Evolutionary conservation across 2,888 invertebrate species (phyloP), one percentile per base, ranked within the genome.

Genomic region (Gymnosoma rotundatum): DNA sequence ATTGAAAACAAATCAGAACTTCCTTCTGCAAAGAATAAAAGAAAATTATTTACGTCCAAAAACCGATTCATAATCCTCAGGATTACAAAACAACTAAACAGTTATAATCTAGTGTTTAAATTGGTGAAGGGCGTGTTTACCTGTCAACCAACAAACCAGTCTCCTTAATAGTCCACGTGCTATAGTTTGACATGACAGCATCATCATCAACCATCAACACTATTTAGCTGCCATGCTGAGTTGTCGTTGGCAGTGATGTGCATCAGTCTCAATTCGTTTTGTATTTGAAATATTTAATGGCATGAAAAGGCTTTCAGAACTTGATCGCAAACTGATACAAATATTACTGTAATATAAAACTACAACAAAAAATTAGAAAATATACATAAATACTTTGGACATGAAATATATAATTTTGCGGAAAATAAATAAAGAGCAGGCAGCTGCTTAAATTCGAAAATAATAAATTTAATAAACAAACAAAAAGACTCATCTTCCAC

Each of bases 1-100:
- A 42, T 42, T 42, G 12, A 42, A 42, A 42, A 12, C 14, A 42
- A 42, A 42, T 42, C 4, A 16, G 45, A 48, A n/a, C 45, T 42
- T 42, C 3, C 2, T 42, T 42, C 42, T 12, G 5, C n/a, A 21
- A 38, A 9, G 8, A 54, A 14, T 54, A n/a, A 7, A n/a, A 38
- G n/a, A 32, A 18, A 10, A 45, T 32, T 48, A 38, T 32, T 67
- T 60, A 67, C 0, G 21, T 20, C 18, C 25, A 38, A 70, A 54
- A 78, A 61, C 60, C 66, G 61, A 76, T 72, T 76, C 21, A 66
- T 54, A 69, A 81, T 75, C 83, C 75, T 64, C 74, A 64, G 64
- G 18, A 83, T 78, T 78, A 78, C 48, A 74, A 69, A 78, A 83
- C 78, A 83, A 76, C 12, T 74, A 74, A 78, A 32, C 74, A 69